Conservation (phyloP, 2,888 invertebrate species). For the Synergus laeviventris region DNA sequence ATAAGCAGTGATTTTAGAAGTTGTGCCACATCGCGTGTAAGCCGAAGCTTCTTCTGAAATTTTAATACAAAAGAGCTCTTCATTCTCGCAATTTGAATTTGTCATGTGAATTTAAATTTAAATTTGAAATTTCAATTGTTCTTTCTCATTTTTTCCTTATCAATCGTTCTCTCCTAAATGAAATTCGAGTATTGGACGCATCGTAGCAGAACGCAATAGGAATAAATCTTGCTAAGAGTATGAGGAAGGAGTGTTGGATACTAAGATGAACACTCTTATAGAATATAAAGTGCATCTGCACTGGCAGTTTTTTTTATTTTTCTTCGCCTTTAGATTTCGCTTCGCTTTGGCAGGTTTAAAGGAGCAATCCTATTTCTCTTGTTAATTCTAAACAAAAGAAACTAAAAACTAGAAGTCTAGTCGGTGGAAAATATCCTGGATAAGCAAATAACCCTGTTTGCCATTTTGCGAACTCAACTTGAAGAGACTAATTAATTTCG, state of each 20-base stretch:
- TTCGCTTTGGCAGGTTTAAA: constrained; percentile 28
- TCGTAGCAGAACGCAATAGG: constrained; percentile 69
- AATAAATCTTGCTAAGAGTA: constrained; percentile 61
- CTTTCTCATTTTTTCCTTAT: constrained; percentile 41
- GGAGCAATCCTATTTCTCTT: constrained; percentile 18
- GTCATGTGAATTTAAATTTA: background rate
- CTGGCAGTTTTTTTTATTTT: constrained; percentile 59
- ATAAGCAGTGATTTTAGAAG: constrained; percentile 68
- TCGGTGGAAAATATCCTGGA: constrained; percentile 40
- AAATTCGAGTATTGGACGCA: constrained; percentile 73
- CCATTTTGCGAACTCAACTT: constrained; percentile 34
- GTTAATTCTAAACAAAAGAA: constrained; percentile 39
- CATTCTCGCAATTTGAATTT: background rate
- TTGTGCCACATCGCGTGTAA: constrained; percentile 64
- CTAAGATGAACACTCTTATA: constrained; percentile 53
- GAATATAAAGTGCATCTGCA: constrained; percentile 54
- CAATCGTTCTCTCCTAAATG: constrained; percentile 64
- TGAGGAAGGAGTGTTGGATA: constrained; percentile 67
- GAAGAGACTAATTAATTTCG: background rate
- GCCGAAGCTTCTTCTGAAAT: constrained; percentile 56
- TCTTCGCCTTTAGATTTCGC: constrained; percentile 39
- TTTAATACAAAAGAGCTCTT: constrained; percentile 59
- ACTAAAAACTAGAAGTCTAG: constrained; percentile 7
- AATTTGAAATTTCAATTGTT: background rate
- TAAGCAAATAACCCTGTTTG: constrained; percentile 43